These are phyloP conservation scores for Epistrophella euchroma DNA, from an alignment of 2,888 invertebrate species.

Conservation along the genomic window DNA sequence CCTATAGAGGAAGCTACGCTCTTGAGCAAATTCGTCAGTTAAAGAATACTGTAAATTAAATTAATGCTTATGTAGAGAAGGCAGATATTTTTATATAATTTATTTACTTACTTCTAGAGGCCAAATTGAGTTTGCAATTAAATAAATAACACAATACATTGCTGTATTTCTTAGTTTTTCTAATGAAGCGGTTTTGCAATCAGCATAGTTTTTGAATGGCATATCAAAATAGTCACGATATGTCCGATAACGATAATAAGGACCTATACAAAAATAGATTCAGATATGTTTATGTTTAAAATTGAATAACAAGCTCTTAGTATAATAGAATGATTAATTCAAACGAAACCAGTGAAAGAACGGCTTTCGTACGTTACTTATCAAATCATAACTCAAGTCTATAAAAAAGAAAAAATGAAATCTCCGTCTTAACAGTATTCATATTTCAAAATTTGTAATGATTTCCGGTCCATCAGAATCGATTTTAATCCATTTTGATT, in stretches of 20 bases:
- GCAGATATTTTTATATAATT: conserved; percentile 18
- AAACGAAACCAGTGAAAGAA: no score
- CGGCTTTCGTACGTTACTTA: no score
- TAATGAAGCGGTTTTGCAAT: conserved; percentile 86
- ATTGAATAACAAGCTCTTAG: neutral
- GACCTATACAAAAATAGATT: conserved; percentile 86
- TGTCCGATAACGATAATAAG: conserved; percentile 95
- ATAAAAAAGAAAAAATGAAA: no score
- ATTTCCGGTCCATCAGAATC: no score
- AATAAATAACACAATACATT: conserved; percentile 87
- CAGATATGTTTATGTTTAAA: neutral
- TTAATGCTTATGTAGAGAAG: conserved; percentile 81
- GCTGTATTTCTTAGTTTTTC: conserved; percentile 88
- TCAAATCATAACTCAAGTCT: no score
- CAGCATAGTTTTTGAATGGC: conserved; percentile 87
- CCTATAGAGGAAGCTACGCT: conserved; percentile 90
- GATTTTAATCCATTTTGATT: no score
- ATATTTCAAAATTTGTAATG: no score
- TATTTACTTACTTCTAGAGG: conserved; percentile 88
- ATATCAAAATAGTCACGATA: conserved; percentile 91
- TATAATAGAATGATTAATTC: no score
- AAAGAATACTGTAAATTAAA: conserved; percentile 89
- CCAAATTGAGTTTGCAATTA: conserved; percentile 88
- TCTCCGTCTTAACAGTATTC: no score
- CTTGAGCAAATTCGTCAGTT: conserved; percentile 89